Evolutionary conservation across 2,888 invertebrate genomes (phyloP), one percentile per base, ranked within the genome.

Genomic region (Nematopogon swammerdamellus): DNA sequence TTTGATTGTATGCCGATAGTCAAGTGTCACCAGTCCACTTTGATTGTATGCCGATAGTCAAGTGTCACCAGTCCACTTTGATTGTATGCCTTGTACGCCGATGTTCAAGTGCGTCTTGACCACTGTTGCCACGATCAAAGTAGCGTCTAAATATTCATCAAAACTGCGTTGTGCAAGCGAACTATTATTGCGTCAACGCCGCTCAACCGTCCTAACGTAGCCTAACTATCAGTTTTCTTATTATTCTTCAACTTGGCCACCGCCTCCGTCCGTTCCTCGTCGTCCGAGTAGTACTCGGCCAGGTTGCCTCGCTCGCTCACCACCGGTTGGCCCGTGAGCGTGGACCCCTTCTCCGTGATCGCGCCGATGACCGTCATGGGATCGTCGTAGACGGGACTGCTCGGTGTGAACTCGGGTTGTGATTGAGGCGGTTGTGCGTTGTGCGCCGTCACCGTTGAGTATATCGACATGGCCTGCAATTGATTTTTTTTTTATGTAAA

Each of bases 401-500:
- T 25, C 48, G 19, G 16, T 44, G 44, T 3, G 8, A 3, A 10
- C 16, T 44, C 19, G 2, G 10, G 18, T 44, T 10, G 44, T n/a
- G n/a, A n/a, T n/a, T n/a, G n/a, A n/a, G 36, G 51, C 46, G 1
- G 56, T 16, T 67, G 65, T 8, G 58, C 49, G 48, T 71, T 73
- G 59, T 74, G 73, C 1, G 68, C 63, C 6, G 81, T 67, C 17
- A 85, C 81, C 50, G 83, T 80, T 18, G 81, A 79, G 63, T 85
- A 85, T 63, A 85, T 84, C 47, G 83, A 75, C 82, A 85, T 82
- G 2, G 85, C 85, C 84, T 85, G 68, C 18, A 73, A 74, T 54
- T n/a, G n/a, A n/a, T n/a, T n/a, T n/a, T n/a, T n/a, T n/a, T n/a
- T n/a, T n/a, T n/a, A n/a, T n/a, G n/a, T n/a, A n/a, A n/a, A n/a